Conservation (phyloP, 2,797 vertebrate genomes). For the Lutjanus campechanus region DNA sequence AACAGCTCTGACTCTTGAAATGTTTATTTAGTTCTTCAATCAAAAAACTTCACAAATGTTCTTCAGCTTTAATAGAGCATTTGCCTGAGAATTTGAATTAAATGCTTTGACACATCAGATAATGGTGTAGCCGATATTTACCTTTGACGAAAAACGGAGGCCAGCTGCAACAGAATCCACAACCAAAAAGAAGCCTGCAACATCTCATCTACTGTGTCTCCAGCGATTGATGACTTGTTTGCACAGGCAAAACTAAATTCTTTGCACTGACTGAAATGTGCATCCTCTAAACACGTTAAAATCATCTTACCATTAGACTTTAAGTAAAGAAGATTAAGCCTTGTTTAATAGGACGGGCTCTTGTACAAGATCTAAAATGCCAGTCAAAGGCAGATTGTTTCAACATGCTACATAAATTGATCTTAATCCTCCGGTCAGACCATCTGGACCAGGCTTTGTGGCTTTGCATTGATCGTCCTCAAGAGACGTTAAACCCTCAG, state of each 20-base stretch:
- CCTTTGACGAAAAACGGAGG: no score
- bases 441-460: slow-evolving; percentile 74
- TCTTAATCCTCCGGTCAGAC: slow-evolving; percentile 69
- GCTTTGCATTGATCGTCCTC: slow-evolving; percentile 55
- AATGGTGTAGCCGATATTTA: no score
- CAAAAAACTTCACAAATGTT: no score
- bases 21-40: no score
- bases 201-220: background rate
- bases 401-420: slow-evolving; percentile 70
- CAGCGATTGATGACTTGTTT: background rate
- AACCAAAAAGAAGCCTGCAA: background rate
- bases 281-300: slow-evolving; percentile 30
- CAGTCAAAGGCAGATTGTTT: slow-evolving; percentile 63
- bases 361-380: slow-evolving; percentile 44
- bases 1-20: no score
- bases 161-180: background rate
- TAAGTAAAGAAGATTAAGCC: slow-evolving; percentile 53
- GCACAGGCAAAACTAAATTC: background rate
- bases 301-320: slow-evolving; percentile 42
- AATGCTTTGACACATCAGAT: no score
- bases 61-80: no score
- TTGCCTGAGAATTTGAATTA: no score
- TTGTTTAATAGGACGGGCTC: slow-evolving; percentile 48
- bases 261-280: slow-evolving; percentile 3
- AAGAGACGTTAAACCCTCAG: slow-evolving; percentile 54